These are phyloP conservation scores for Mus pahari DNA, from an alignment of 2,113 vertebrate species.

Conservation along the genomic window DNA sequence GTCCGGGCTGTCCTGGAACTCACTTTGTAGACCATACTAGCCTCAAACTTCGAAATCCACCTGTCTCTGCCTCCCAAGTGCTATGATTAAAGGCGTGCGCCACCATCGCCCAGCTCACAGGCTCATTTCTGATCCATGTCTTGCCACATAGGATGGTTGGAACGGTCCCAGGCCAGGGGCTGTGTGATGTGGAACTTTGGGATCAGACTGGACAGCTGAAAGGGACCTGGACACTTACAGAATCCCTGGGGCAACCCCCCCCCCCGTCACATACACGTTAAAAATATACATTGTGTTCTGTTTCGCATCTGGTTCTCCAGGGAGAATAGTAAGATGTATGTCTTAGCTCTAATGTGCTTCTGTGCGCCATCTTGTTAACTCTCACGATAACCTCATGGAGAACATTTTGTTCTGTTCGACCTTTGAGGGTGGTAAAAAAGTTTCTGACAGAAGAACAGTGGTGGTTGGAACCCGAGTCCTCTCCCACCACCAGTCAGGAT, in stretches of 20 bases:
- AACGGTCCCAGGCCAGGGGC: rapidly evolving
- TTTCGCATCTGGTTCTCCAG: background rate
- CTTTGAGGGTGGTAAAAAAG: background rate
- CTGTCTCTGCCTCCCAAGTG: too few species aligned
- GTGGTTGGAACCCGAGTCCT: background rate
- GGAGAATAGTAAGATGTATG: background rate
- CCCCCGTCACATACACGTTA: background rate
- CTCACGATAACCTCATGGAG: rapidly evolving
- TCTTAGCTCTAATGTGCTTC: background rate
- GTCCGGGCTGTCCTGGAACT: too few species aligned
- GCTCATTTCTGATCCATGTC: background rate
- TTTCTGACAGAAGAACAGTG: background rate
- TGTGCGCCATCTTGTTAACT: background rate
- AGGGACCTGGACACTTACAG: background rate
- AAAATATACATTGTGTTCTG: background rate
- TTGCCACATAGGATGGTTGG: background rate
- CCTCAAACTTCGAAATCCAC: too few species aligned
- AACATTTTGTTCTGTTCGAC: background rate
- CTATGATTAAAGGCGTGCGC: too few species aligned
- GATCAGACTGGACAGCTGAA: background rate
- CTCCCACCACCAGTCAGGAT: background rate
- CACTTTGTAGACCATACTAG: too few species aligned
- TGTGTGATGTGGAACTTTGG: background rate
- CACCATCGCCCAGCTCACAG: too few species aligned
- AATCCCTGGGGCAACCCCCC: background rate